Percentiles rank a stretch among this genome's conserved stretches.
phyloP scores from a whole-genome alignment of 2,113 vertebrate genomes.

The Varanus komodoensis region DNA sequence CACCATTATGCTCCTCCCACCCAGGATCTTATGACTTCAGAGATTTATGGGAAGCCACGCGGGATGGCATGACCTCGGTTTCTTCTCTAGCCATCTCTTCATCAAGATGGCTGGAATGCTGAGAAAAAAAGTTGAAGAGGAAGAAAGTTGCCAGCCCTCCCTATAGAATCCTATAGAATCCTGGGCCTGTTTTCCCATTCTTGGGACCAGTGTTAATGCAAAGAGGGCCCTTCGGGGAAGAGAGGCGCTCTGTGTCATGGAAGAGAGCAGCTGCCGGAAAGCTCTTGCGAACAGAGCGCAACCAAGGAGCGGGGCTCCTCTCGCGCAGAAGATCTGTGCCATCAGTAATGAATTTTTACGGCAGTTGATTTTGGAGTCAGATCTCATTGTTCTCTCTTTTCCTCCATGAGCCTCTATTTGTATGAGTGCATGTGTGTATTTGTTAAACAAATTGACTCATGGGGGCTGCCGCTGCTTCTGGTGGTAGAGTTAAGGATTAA shows the following conservation, averaged over 20 bases:
- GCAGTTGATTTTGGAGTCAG: conserved; percentile 54
- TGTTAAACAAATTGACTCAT: conserved; percentile 52
- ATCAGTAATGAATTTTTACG: conserved; percentile 42
- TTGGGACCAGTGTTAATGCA: background rate
- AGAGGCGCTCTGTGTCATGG: accelerated
- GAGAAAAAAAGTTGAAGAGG: conserved; percentile 11
- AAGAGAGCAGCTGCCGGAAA: background rate
- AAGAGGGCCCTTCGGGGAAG: background rate
- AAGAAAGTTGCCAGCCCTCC: conserved; percentile 17
- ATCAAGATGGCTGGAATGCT: background rate
- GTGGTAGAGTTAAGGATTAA: conserved; percentile 61
- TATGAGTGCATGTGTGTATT: conserved; percentile 6
- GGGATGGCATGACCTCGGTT: too few relatives aligned
- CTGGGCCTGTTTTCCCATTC: conserved; percentile 12
- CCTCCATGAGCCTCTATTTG: background rate
- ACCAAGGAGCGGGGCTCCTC: conserved; percentile 25
- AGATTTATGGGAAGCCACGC: background rate
- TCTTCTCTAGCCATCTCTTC: background rate
- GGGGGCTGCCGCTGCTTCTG: background rate
- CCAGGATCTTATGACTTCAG: too few relatives aligned
- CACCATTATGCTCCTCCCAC: too few relatives aligned
- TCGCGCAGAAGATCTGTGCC: conserved; percentile 16
- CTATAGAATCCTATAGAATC: background rate
- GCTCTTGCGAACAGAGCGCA: conserved; percentile 13
- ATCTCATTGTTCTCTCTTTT: conserved; percentile 28